Percentiles rank a stretch among this genome's conserved stretches.
phyloP scores from a whole-genome alignment of 1,140 invertebrate species.

The Drosophila ambigua region DNA sequence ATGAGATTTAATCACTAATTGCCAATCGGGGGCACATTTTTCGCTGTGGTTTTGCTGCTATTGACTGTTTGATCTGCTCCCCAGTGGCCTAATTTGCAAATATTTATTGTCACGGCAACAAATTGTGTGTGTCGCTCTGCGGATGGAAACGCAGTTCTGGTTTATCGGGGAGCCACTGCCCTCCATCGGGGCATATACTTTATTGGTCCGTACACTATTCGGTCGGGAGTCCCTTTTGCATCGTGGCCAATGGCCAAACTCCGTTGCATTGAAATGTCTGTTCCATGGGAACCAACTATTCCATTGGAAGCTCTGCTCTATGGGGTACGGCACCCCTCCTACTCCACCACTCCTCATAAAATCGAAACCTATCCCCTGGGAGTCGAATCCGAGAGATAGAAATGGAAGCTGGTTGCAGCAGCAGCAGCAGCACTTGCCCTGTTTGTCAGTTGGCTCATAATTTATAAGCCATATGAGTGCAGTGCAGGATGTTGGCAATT shows the following conservation, averaged over 20 bases:
- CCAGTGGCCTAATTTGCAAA: conserved; percentile 76
- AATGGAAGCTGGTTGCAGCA: not conserved
- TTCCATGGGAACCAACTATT: too few relatives aligned
- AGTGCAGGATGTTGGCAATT: conserved; percentile 53
- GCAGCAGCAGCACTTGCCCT: conserved; percentile 9
- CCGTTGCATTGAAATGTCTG: not conserved
- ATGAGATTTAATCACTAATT: conserved; percentile 46
- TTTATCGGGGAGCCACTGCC: too few relatives aligned
- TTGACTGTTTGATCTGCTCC: conserved; percentile 34
- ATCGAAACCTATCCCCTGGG: conserved; percentile 17
- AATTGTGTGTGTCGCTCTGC: not conserved
- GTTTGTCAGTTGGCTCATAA: conserved; percentile 51
- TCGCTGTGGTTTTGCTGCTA: not conserved
- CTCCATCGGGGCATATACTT: too few relatives aligned
- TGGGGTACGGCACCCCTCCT: not conserved
- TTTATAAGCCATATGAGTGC: conserved; percentile 51
- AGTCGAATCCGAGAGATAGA: conserved; percentile 8
- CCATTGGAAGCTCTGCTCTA: too few relatives aligned
- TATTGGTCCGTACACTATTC: too few relatives aligned
- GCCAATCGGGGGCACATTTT: conserved; percentile 16
- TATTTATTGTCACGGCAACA: conserved; percentile 63
- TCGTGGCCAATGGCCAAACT: not conserved
- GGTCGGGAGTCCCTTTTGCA: conserved; percentile 10
- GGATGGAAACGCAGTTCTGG: too few relatives aligned
- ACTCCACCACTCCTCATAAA: not conserved